These are phyloP conservation scores for Brachionus sp. DNA, from an alignment of 1,140 invertebrate species.

Conservation along the genomic window DNA sequence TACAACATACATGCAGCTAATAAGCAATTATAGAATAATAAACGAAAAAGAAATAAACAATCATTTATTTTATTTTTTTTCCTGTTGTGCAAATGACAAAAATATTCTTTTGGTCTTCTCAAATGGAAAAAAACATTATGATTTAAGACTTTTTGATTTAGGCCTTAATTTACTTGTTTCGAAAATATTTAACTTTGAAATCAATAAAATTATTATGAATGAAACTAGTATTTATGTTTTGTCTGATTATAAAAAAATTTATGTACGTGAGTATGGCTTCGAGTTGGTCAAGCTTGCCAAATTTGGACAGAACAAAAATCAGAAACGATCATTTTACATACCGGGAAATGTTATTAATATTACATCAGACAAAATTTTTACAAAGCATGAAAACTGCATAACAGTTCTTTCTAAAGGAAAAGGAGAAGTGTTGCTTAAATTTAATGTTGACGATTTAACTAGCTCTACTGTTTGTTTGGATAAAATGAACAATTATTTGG, in stretches of 20 bases:
- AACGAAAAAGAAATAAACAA: background rate
- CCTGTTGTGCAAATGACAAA: background rate
- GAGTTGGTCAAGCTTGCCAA: background rate
- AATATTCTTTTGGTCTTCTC: background rate
- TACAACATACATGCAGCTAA: background rate
- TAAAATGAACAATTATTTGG: background rate
- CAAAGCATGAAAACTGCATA: background rate
- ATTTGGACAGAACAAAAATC: slow-evolving; percentile 16
- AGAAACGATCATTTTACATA: background rate
- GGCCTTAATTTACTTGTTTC: background rate
- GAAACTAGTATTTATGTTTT: background rate
- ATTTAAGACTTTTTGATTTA: background rate
- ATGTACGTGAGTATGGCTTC: background rate
- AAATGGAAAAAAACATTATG: background rate
- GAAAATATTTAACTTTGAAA: background rate
- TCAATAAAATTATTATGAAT: background rate
- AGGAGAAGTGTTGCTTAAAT: background rate
- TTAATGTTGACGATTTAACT: background rate
- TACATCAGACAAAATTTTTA: background rate
- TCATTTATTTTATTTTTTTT: background rate
- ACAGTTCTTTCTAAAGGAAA: background rate
- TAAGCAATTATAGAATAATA: background rate
- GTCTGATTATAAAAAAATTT: background rate
- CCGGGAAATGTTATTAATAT: background rate
- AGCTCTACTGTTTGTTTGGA: background rate